Evolutionary conservation across 2,797 vertebrate genomes (phyloP), one percentile per base, ranked within the genome.

Genomic region (Gobio occitaniae): DNA sequence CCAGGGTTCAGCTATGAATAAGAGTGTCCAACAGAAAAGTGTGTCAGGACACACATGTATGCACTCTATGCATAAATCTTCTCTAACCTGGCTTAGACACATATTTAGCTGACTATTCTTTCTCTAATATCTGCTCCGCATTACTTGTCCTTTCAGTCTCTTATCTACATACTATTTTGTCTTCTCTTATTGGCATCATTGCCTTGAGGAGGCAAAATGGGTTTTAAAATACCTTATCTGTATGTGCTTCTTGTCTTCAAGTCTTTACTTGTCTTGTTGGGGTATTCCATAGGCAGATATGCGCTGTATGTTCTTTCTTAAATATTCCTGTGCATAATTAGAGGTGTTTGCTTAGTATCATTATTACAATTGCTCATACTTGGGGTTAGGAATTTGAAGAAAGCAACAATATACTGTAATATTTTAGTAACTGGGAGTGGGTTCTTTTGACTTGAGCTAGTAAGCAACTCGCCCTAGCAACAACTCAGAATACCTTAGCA

Each of bases 261-360:
- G 88, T 65, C 66, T 17, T 16, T 52, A 38, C 88, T 86, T 85
- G 87, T 83, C 54, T 41, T 52, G 19, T 70, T 44, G 48, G 83
- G 52, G 76, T 84, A 48, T 83, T 25, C 25, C 50, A 19, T 50
- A 44, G 10, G 1, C n/a, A 50, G 44, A 63, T 16, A 47, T 17
- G 54, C 1, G 50, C 36, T 68, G 65, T 54, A 38, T 56, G 6
- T 77, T 38, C 5, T 32, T 74, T 52, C 25, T 19, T 75, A 21
- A 56, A 77, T 1, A 32, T 50, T 29, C 9, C 2, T 32, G 2
- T 75, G 16, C 5, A 54, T 76, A 76, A 38, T 38, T n/a, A n/a
- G 11, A n/a, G 17, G 10, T 54, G 17, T 72, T 74, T 74, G 13
- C 25, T 10, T 6, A 32, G 25, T 74, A 74, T 15, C 74, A 56